These are phyloP conservation scores for Pipistrellus nathusii DNA, from an alignment of 2,797 vertebrate species.

Conservation along the genomic window DNA sequence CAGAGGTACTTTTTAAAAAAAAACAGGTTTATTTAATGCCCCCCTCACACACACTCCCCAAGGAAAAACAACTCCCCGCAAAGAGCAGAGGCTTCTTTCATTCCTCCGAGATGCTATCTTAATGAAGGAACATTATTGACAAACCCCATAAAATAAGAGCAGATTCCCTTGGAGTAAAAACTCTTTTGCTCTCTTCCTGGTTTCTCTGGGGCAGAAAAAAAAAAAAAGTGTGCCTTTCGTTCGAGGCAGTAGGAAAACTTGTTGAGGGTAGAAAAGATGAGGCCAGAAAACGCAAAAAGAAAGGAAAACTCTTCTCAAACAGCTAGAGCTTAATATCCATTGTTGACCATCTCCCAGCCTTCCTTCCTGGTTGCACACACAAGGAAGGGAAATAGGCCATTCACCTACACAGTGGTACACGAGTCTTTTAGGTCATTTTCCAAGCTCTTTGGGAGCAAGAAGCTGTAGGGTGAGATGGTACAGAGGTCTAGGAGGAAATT, in stretches of 20 bases:
- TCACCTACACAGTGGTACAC: background rate
- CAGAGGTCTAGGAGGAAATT: background rate
- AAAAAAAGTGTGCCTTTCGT: constrained; percentile 69
- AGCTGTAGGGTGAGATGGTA: background rate
- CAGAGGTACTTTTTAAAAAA: constrained; percentile 84
- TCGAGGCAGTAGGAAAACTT: constrained; percentile 69
- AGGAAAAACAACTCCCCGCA: constrained; percentile 69
- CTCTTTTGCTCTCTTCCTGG: constrained; percentile 53
- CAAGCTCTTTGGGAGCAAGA: background rate
- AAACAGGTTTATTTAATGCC: constrained; percentile 86
- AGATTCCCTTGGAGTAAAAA: constrained; percentile 73
- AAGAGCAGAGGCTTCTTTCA: constrained; percentile 53
- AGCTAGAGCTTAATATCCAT: background rate
- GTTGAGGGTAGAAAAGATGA: constrained; percentile 2
- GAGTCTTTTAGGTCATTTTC: constrained; percentile 10
- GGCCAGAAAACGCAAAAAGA: background rate
- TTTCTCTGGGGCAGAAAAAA: constrained; percentile 67
- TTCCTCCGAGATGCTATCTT: constrained; percentile 74
- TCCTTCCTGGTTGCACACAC: background rate
- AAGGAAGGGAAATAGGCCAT: background rate
- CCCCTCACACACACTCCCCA: constrained; percentile 13
- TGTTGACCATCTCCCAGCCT: background rate
- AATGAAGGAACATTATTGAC: constrained; percentile 74
- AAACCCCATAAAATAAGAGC: constrained; percentile 68
- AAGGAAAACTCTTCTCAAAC: constrained; percentile 34